Conservation (phyloP, 2,888 invertebrate species). For the Lochmaea crataegi region DNA sequence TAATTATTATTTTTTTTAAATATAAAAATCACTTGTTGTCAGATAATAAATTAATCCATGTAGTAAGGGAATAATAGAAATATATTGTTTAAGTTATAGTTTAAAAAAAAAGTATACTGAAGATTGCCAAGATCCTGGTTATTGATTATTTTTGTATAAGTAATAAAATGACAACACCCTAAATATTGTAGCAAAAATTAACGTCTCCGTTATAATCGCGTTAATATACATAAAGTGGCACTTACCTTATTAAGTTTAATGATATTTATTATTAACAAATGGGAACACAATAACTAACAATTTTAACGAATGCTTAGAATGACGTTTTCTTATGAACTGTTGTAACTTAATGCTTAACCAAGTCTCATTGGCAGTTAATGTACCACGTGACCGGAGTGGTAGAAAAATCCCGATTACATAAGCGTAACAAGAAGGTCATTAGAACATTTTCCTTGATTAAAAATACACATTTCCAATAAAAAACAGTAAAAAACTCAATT, state of each 20-base stretch:
- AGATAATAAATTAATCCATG: neutral
- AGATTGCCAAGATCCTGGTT: conserved; percentile 27
- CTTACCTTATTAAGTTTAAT: conserved; percentile 45
- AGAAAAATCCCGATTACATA: neutral
- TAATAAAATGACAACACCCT: conserved; percentile 49
- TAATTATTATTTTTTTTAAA: neutral
- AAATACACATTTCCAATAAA: neutral
- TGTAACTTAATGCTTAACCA: conserved; percentile 53
- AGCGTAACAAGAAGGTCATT: neutral
- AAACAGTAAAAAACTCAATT: neutral
- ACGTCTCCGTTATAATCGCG: neutral
- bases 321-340: conserved; percentile 51
- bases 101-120: neutral
- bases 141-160: conserved; percentile 47
- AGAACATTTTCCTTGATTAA: neutral
- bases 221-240: conserved; percentile 21
- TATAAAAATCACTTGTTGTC: neutral
- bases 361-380: conserved; percentile 54
- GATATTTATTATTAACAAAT: conserved; percentile 45
- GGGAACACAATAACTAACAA: conserved; percentile 20
- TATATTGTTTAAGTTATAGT: neutral
- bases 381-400: conserved; percentile 52
- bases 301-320: conserved; percentile 15
- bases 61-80: no score
- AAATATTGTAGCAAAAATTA: conserved; percentile 23